phyloP scores from a whole-genome alignment of 2,888 invertebrate genomes.

The Orthonychiurus folsomi region DNA sequence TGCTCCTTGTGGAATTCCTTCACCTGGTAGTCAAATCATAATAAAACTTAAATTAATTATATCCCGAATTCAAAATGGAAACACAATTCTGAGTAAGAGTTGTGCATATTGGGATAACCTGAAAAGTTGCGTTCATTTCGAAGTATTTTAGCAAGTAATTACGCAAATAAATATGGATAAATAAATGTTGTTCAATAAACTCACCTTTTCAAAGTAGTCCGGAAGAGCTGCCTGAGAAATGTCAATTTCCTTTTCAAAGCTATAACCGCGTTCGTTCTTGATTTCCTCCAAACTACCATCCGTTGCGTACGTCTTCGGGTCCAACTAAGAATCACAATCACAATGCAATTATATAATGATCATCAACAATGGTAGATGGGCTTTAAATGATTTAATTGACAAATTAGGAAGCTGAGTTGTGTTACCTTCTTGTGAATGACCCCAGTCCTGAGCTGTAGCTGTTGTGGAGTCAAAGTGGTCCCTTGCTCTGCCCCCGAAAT shows the following conservation, averaged over 20 bases:
- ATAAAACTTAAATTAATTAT: neutral
- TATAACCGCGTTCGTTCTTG: conserved; percentile 64
- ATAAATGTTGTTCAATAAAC: too few relatives aligned
- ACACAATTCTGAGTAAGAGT: neutral
- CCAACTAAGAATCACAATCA: conserved; percentile 48
- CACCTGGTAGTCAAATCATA: conserved; percentile 5
- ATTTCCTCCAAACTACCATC: conserved; percentile 62
- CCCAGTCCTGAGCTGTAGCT: neutral
- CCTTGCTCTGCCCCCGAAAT: conserved; percentile 1
- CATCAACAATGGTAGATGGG: too few relatives aligned
- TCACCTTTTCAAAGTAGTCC: conserved; percentile 9
- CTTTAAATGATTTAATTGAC: too few relatives aligned
- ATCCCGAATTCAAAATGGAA: neutral
- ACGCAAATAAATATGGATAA: too few relatives aligned
- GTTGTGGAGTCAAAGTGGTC: neutral
- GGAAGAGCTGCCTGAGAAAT: conserved; percentile 59
- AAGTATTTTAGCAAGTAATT: conserved; percentile 3
- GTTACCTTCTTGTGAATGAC: neutral
- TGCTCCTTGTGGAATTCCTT: conserved; percentile 59
- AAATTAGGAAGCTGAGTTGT: too few relatives aligned
- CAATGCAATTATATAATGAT: neutral
- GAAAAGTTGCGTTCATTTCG: neutral
- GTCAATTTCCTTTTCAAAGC: conserved; percentile 73
- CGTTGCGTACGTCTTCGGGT: conserved; percentile 53
- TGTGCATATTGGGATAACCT: neutral